These are phyloP conservation scores for Catagonus wagneri DNA, from an alignment of 2,113 vertebrate species.

Conservation along the genomic window DNA sequence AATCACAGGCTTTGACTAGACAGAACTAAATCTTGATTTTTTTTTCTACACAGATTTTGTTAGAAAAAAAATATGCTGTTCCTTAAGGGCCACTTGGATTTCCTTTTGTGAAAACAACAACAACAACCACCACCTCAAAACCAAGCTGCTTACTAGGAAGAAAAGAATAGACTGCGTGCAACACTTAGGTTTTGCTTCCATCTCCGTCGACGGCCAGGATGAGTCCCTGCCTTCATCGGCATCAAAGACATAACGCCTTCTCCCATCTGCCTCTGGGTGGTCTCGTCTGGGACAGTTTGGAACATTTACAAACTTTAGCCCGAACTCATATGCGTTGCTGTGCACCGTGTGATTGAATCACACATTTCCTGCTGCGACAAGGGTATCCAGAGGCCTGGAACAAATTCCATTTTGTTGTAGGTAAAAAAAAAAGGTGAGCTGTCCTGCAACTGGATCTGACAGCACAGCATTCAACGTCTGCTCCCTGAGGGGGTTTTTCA, in stretches of 20 bases:
- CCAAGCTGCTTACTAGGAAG: not conserved
- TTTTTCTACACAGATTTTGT: not conserved
- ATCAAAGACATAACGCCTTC: not conserved
- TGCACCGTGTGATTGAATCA: not conserved
- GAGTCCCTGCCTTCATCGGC: not conserved
- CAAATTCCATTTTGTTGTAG: conserved; percentile 58
- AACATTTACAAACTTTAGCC: not conserved
- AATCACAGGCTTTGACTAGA: not conserved
- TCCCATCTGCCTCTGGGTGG: not conserved
- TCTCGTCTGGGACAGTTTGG: not conserved
- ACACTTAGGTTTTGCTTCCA: not conserved
- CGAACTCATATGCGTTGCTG: not conserved
- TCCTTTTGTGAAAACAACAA: not conserved
- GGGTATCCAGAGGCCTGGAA: conserved; percentile 45
- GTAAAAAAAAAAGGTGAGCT: conserved; percentile 64
- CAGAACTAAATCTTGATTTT: not conserved
- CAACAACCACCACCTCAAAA: not conserved
- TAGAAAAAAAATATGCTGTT: conserved; percentile 21
- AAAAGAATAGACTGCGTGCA: not conserved
- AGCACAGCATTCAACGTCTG: conserved; percentile 32
- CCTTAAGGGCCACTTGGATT: not conserved
- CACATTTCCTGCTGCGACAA: conserved; percentile 1
- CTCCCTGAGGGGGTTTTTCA: not conserved
- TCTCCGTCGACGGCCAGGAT: not conserved
- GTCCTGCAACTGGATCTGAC: not conserved